A percentile compares a stretch with the other conserved stretches of the same genome.
These are phyloP conservation scores for Caenorhabditis brenneri DNA, from an alignment of 1,140 invertebrate genomes.

Conservation along the genomic window DNA sequence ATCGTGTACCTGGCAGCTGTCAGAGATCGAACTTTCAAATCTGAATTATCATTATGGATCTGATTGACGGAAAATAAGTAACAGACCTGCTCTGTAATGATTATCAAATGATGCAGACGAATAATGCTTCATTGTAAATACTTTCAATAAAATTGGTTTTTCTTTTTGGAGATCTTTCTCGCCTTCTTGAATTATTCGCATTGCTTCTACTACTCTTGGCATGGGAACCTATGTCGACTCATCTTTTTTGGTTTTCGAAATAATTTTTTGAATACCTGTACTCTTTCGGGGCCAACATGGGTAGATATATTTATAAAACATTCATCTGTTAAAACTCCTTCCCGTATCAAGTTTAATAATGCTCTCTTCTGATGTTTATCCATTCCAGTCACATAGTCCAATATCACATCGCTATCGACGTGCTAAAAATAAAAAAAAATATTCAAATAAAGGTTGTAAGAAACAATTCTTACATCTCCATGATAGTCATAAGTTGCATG, in stretches of 20 bases:
- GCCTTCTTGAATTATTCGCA: slow-evolving; percentile 48
- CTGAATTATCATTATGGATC: slow-evolving; percentile 34
- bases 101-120: slow-evolving; percentile 61
- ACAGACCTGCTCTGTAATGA: slow-evolving; percentile 55
- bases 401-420: slow-evolving; percentile 29
- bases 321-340: slow-evolving; percentile 62
- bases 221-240: slow-evolving; percentile 60
- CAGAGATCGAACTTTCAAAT: slow-evolving; percentile 61
- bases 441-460: background rate
- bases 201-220: slow-evolving; percentile 61
- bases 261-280: slow-evolving; percentile 55
- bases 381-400: slow-evolving; percentile 59
- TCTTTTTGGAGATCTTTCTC: background rate
- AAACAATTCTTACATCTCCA: background rate
- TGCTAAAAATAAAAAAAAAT: background rate
- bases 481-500: slow-evolving; percentile 21
- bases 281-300: slow-evolving; percentile 60
- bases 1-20: slow-evolving; percentile 56
- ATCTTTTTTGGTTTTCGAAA: background rate
- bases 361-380: slow-evolving; percentile 60
- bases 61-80: background rate
- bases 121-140: slow-evolving; percentile 56
- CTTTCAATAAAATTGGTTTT: slow-evolving; percentile 48
- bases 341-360: slow-evolving; percentile 55
- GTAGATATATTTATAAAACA: slow-evolving; percentile 60